phyloP scores from a whole-genome alignment of 2,888 invertebrate species.

The Bellardia pandia region DNA sequence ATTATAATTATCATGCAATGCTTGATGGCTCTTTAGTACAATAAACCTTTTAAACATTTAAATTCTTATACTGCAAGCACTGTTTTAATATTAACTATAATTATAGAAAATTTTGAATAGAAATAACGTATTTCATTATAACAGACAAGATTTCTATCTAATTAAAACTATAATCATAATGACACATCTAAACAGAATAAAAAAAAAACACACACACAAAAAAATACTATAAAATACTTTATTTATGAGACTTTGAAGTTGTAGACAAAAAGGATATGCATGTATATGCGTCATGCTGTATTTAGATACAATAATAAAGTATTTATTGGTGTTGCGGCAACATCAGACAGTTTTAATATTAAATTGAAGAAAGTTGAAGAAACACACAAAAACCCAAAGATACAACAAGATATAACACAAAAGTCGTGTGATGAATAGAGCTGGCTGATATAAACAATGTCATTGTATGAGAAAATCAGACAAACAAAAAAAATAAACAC shows the following conservation, averaged over 20 bases:
- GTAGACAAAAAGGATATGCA: conserved; percentile 23
- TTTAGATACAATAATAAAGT: conserved; percentile 20
- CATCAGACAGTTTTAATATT: conserved; percentile 12
- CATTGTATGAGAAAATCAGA: conserved; percentile 3
- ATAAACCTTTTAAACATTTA: too few species aligned
- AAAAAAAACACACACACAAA: too few species aligned
- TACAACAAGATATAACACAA: background rate
- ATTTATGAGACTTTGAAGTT: conserved; percentile 27
- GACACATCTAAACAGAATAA: background rate
- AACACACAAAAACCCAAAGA: background rate
- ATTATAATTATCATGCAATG: too few species aligned
- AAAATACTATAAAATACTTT: conserved; percentile 7
- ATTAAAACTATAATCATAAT: conserved; percentile 39
- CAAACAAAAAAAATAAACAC: background rate
- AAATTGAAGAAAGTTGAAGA: conserved; percentile 48
- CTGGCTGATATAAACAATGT: conserved; percentile 6
- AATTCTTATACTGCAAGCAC: too few species aligned
- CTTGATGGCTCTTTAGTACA: too few species aligned
- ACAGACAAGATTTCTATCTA: conserved; percentile 38
- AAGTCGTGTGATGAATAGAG: background rate
- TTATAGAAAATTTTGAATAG: too few species aligned
- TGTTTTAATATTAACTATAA: too few species aligned
- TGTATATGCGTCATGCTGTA: conserved; percentile 2
- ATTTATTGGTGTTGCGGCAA: conserved; percentile 29
- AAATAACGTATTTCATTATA: background rate